These are phyloP conservation scores for Stenchaetothrips biformis DNA, from an alignment of 2,888 invertebrate genomes.

Conservation along the genomic window DNA sequence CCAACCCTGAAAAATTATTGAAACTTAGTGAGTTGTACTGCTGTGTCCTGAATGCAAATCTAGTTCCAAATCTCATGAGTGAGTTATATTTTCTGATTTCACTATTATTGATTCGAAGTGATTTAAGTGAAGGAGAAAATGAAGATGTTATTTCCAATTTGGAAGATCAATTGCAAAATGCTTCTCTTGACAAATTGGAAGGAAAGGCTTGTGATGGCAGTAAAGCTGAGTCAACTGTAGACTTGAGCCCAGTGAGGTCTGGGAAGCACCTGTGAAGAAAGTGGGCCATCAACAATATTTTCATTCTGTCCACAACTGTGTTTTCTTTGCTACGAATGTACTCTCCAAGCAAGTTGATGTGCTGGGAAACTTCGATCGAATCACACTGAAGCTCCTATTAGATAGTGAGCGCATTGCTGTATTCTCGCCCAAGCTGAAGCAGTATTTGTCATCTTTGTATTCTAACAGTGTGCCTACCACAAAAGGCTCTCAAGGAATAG, in stretches of 20 bases:
- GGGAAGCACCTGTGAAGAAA: background rate
- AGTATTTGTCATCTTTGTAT: background rate
- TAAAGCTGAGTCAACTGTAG: background rate
- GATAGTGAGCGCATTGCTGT: background rate
- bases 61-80: background rate
- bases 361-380: background rate
- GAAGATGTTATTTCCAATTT: background rate
- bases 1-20: background rate
- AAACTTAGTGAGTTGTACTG: background rate
- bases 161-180: background rate
- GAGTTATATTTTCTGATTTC: conserved; percentile 2
- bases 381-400: background rate
- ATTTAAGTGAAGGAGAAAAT: background rate
- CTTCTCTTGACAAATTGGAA: background rate
- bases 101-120: background rate
- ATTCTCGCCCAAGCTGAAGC: background rate
- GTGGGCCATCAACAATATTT: background rate
- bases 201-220: background rate
- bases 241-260: background rate
- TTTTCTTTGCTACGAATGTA: background rate
- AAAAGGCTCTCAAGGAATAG: background rate
- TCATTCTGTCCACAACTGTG: background rate
- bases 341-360: background rate
- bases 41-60: background rate
- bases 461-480: background rate